These are phyloP conservation scores for Cebus imitator DNA, from an alignment of 2,113 vertebrate species.

Conservation along the genomic window DNA sequence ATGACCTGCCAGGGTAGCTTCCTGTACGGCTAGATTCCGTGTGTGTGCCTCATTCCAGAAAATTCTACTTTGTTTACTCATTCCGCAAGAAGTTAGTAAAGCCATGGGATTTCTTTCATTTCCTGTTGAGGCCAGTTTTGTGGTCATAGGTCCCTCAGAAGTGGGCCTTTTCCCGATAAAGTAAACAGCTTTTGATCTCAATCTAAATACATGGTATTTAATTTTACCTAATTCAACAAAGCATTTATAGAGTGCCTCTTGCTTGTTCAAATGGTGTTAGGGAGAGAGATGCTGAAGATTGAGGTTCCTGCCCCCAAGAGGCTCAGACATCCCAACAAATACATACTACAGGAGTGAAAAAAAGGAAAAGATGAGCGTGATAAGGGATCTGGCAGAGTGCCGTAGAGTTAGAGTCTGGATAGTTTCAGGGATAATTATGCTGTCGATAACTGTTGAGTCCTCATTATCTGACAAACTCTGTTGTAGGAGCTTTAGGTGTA, in stretches of 20 bases:
- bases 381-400: neutral
- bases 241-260: neutral
- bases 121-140: conserved; percentile 58
- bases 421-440: neutral
- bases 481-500: neutral
- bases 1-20: conserved; percentile 13
- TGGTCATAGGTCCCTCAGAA: conserved; percentile 52
- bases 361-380: neutral
- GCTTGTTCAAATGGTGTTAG: neutral
- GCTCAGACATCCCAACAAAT: neutral
- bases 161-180: conserved; percentile 21
- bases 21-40: conserved; percentile 56
- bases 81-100: conserved; percentile 66
- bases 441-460: neutral
- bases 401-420: neutral
- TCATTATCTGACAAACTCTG: neutral
- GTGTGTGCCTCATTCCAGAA: conserved; percentile 71
- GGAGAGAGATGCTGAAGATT: neutral
- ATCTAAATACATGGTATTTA: conserved; percentile 38
- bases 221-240: conserved; percentile 31
- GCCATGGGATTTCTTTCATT: conserved; percentile 70
- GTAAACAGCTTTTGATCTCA: conserved; percentile 69
- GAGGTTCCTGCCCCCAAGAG: neutral
- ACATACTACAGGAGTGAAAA: neutral
- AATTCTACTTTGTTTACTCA: conserved; percentile 73